Evolutionary conservation across 2,888 invertebrate species (phyloP).

Genomic region (Nebria brevicollis): DNA sequence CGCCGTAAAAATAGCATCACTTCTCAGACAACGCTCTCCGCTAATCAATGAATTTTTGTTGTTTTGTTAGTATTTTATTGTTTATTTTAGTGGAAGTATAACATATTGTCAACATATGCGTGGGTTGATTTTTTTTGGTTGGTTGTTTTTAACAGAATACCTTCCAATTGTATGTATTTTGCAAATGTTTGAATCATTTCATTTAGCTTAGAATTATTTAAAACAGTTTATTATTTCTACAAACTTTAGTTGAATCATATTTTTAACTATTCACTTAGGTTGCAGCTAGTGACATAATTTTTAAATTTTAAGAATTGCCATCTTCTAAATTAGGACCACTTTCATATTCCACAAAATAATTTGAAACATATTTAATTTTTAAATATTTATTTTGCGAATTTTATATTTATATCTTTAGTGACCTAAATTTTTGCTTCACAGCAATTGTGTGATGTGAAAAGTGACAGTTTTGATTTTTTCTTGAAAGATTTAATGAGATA

Average conservation of each 20-base stretch:
- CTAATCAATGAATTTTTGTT: slow-evolving; percentile 26
- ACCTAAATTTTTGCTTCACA: not conserved
- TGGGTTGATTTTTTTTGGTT: not conserved
- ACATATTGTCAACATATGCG: not conserved
- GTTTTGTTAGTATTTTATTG: not conserved
- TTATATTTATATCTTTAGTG: not conserved
- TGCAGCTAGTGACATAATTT: not conserved
- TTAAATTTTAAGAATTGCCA: not conserved
- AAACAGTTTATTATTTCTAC: not conserved
- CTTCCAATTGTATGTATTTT: not conserved
- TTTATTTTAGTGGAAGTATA: not conserved
- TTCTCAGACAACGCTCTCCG: slow-evolving; percentile 25
- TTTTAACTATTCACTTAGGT: not conserved
- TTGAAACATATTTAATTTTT: not conserved
- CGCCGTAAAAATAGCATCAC: slow-evolving; percentile 33
- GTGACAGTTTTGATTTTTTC: not conserved
- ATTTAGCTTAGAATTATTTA: not conserved
- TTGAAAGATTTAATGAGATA: not conserved
- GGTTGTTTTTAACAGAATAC: not conserved
- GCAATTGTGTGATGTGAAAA: not conserved
- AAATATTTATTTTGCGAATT: not conserved
- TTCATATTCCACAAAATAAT: not conserved
- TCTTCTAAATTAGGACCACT: not conserved
- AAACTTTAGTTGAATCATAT: not conserved
- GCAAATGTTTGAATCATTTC: not conserved